A percentile compares a stretch with the other conserved stretches of the same genome.
These are phyloP conservation scores for Andrena bucephala DNA, from an alignment of 2,888 invertebrate genomes.

Conservation along the genomic window DNA sequence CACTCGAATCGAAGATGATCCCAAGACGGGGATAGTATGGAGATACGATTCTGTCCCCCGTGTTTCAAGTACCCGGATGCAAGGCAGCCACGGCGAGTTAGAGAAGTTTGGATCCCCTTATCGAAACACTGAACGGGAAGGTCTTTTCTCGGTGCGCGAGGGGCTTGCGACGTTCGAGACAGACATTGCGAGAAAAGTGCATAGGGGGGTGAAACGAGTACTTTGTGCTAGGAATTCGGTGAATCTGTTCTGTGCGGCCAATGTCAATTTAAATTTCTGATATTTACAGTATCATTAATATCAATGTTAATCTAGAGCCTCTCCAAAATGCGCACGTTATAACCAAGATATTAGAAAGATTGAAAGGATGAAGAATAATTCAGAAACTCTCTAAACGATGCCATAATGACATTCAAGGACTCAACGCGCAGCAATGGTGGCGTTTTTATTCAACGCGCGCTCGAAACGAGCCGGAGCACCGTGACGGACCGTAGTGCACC, in stretches of 20 bases:
- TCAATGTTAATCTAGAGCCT: no score
- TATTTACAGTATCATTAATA: no score
- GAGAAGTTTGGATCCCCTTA: slow-evolving; percentile 50
- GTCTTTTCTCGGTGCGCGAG: background rate
- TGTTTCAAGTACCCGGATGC: slow-evolving; percentile 10
- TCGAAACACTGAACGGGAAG: slow-evolving; percentile 26
- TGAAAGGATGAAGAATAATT: background rate
- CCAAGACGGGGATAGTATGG: background rate
- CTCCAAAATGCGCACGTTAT: no score
- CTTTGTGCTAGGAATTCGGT: background rate
- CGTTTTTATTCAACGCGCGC: background rate
- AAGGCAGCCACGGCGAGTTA: slow-evolving; percentile 19
- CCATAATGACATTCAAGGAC: background rate
- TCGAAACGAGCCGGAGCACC: slow-evolving; percentile 1
- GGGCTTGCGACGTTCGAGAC: background rate
- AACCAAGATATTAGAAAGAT: no score
- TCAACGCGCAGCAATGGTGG: background rate
- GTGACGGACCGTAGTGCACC: slow-evolving; percentile 21
- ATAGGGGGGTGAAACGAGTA: background rate
- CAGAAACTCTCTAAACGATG: background rate
- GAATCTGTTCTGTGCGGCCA: background rate
- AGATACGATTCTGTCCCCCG: background rate
- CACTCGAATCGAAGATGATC: background rate
- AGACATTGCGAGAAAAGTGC: background rate
- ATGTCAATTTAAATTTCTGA: no score